Conservation (phyloP, 2,888 invertebrate genomes). For the Polia nebulosa region DNA sequence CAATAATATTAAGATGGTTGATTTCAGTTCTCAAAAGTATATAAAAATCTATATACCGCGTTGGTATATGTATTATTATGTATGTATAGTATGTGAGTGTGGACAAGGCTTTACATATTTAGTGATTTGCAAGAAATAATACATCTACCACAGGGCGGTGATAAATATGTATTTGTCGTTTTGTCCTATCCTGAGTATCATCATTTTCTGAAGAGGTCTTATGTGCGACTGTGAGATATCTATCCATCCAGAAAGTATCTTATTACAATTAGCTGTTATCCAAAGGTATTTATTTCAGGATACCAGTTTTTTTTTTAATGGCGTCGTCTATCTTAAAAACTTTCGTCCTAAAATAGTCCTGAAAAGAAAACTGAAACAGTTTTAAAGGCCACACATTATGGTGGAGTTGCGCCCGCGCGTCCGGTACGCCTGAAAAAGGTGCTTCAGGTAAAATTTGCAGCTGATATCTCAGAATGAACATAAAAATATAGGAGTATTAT, state of each 20-base stretch:
- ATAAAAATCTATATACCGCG: too few species aligned
- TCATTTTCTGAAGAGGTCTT: background rate
- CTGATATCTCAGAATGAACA: background rate
- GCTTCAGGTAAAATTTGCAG: conserved; percentile 1
- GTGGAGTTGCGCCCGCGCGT: too few species aligned
- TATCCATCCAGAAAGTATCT: background rate
- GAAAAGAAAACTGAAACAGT: conserved; percentile 21
- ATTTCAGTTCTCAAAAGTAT: conserved; percentile 4
- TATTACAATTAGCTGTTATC: too few species aligned
- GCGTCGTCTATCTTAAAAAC: too few species aligned
- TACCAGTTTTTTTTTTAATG: background rate
- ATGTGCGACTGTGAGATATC: background rate
- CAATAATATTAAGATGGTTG: background rate
- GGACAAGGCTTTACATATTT: background rate
- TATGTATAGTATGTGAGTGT: background rate
- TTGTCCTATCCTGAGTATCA: background rate
- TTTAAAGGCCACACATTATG: conserved; percentile 29
- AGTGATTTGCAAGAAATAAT: conserved; percentile 27
- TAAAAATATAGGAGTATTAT: background rate
- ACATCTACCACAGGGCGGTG: background rate
- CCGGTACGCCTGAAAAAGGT: background rate
- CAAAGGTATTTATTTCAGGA: too few species aligned
- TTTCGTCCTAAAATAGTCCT: too few species aligned
- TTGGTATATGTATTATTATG: too few species aligned
- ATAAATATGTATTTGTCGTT: conserved; percentile 12